Conservation (phyloP, 2,113 vertebrate species). For the Syrrhaptes paradoxus region DNA sequence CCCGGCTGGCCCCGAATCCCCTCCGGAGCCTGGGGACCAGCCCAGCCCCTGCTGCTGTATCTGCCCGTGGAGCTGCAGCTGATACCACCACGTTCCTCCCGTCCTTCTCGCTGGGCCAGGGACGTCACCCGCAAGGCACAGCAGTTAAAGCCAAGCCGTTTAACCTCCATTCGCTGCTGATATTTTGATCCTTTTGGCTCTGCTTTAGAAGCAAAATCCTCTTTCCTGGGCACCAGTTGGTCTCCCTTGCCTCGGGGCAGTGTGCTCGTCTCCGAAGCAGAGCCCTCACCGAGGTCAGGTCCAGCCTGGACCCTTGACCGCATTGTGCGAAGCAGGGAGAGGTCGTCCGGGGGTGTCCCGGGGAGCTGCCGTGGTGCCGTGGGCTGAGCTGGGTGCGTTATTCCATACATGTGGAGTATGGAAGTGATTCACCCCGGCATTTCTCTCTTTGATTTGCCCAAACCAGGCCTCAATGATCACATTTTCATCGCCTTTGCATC, state of each 20-base stretch:
- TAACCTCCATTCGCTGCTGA: background rate
- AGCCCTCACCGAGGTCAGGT: slow-evolving; percentile 3
- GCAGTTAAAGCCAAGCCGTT: background rate
- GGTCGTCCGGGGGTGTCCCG: rapidly evolving
- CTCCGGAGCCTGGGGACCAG: background rate
- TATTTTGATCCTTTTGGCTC: slow-evolving; percentile 25
- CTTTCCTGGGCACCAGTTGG: slow-evolving; percentile 39
- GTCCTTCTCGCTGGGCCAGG: background rate
- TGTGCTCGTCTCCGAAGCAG: rapidly evolving
- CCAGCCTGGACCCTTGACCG: background rate
- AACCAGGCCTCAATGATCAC: background rate
- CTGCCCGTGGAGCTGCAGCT: background rate
- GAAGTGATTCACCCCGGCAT: rapidly evolving
- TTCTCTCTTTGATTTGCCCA: background rate
- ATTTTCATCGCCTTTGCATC: background rate
- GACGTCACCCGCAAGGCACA: background rate
- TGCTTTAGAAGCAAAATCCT: slow-evolving; percentile 24
- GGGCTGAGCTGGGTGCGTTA: background rate
- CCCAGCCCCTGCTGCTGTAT: background rate
- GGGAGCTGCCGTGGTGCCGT: background rate
- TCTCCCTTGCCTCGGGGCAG: background rate
- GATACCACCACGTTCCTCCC: background rate
- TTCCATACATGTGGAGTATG: background rate
- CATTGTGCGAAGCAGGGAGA: background rate
- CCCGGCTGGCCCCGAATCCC: background rate